A percentile compares a stretch with the other conserved stretches of the same genome.
phyloP scores from a whole-genome alignment of 2,888 invertebrate species.

The Andrena minutula region DNA sequence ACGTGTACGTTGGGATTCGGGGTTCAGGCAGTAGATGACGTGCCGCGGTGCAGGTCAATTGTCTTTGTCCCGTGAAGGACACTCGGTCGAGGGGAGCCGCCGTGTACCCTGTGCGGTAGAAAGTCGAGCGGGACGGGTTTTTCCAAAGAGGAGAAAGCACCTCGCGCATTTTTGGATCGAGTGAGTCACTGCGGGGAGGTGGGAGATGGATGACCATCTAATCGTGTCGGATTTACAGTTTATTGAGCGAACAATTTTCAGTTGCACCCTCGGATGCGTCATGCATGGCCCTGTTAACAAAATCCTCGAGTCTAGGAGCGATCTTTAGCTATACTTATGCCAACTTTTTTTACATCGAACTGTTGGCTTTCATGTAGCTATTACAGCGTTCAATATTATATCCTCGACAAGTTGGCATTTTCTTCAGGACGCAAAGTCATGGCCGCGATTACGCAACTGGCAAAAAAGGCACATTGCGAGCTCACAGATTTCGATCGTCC shows the following conservation, averaged over 20 bases:
- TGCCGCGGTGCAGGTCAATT: constrained; percentile 15
- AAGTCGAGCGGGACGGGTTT: constrained; percentile 22
- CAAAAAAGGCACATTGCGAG: not conserved
- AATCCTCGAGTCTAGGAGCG: too few species aligned
- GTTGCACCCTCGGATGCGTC: not conserved
- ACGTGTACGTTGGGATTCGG: constrained; percentile 19
- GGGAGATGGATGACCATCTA: not conserved
- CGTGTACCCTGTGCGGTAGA: constrained; percentile 2
- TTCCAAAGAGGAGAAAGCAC: constrained; percentile 27
- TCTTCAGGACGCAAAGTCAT: not conserved
- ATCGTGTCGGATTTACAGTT: not conserved
- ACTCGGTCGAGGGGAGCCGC: too few species aligned
- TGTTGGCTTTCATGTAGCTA: not conserved
- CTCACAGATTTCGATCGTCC: not conserved
- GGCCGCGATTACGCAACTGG: constrained; percentile 27
- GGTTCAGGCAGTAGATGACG: not conserved
- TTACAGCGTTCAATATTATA: not conserved
- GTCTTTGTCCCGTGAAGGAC: not conserved
- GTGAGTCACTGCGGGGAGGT: not conserved
- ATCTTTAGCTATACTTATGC: too few species aligned
- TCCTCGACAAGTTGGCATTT: not conserved
- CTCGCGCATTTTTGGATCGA: constrained; percentile 2
- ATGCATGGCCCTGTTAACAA: too few species aligned
- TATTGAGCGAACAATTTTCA: not conserved
- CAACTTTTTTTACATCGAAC: not conserved